phyloP scores from a whole-genome alignment of 2,797 vertebrate genomes.

The Calcarius lapponicus region DNA sequence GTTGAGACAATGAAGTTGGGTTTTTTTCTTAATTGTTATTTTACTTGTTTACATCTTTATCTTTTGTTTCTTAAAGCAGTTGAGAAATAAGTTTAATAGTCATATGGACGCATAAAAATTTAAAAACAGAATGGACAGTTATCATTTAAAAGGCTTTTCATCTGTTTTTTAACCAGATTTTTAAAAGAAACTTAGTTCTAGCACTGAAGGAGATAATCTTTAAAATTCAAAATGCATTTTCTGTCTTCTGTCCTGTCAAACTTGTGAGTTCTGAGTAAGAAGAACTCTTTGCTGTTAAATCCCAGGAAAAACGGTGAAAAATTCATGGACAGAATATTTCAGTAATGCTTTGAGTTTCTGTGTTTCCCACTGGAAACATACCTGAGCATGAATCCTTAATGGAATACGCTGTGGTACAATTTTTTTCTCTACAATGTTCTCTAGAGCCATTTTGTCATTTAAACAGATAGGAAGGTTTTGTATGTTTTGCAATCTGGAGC shows the following conservation, averaged over 20 bases:
- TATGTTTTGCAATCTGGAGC: not conserved
- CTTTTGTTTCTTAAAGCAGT: not conserved
- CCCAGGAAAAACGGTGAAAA: not conserved
- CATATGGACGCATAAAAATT: not conserved
- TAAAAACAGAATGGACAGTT: not conserved
- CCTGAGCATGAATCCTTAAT: not conserved
- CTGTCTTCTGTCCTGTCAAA: not conserved
- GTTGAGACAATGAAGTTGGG: rapidly evolving
- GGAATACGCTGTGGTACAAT: not conserved
- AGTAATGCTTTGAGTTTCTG: not conserved
- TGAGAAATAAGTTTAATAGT: not conserved
- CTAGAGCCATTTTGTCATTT: not conserved
- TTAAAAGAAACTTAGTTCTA: not conserved
- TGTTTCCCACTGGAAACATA: not conserved
- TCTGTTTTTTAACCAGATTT: not conserved
- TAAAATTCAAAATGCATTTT: not conserved
- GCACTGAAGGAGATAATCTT: not conserved
- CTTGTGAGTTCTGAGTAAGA: not conserved
- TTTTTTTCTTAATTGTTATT: not conserved
- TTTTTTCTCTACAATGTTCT: not conserved
- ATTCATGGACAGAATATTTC: not conserved
- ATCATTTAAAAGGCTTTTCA: not conserved
- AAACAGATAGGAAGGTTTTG: not conserved
- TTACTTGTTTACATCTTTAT: not conserved
- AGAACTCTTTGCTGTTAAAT: not conserved